Evolutionary conservation across 2,888 invertebrate genomes (phyloP), one percentile per base, ranked within the genome.

Genomic region (Malachius bipustulatus): DNA sequence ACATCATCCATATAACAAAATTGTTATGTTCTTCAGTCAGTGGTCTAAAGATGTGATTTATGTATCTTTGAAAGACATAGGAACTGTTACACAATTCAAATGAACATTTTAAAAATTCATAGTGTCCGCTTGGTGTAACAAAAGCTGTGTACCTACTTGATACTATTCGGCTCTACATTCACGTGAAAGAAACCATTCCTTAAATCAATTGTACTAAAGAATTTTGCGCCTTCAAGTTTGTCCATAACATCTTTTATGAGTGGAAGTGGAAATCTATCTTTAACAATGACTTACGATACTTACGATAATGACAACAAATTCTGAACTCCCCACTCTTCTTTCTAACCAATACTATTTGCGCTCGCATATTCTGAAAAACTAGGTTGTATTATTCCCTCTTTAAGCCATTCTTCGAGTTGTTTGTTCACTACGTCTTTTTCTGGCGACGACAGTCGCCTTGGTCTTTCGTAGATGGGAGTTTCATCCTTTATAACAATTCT

Each of bases 161-260:
- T n/a, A n/a, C n/a, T n/a, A n/a, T n/a, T n/a, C n/a, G n/a, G n/a
- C n/a, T n/a, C n/a, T n/a, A n/a, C n/a, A n/a, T n/a, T n/a, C n/a
- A n/a, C n/a, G n/a, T n/a, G n/a, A n/a, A n/a, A n/a, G n/a, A n/a
- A n/a, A n/a, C n/a, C n/a, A n/a, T n/a, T n/a, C n/a, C n/a, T n/a
- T n/a, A n/a, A n/a, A n/a, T n/a, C n/a, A n/a, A n/a, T n/a, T n/a
- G n/a, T n/a, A n/a, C n/a, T n/a, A n/a, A n/a, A n/a, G n/a, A n/a
- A n/a, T n/a, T n/a, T n/a, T n/a, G n/a, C n/a, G n/a, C n/a, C n/a
- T n/a, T n/a, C n/a, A n/a, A n/a, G n/a, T n/a, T n/a, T n/a, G n/a
- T n/a, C n/a, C n/a, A n/a, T n/a, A 2, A 34, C 31, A 32, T 45
- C 44, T 30, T 42, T 40, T 14, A 47, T 33, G 3, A 33, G 15